Percentiles rank a stretch among this genome's conserved stretches.
phyloP scores from a whole-genome alignment of 2,888 invertebrate genomes.

The Ochropleura leucogaster region DNA sequence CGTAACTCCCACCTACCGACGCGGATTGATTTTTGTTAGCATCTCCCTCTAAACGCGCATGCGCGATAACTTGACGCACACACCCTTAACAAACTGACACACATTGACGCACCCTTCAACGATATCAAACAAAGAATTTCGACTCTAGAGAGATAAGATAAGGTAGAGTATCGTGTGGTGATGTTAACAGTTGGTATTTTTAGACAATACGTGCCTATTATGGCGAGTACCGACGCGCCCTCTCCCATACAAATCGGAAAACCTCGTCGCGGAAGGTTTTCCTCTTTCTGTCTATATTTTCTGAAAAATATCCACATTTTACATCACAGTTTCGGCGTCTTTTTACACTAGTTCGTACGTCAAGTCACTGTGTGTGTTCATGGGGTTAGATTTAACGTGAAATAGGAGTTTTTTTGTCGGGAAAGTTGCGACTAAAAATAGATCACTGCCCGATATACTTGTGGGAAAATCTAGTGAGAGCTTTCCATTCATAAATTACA shows the following conservation, averaged over 20 bases:
- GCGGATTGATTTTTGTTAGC: conserved; percentile 88
- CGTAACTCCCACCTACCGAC: conserved; percentile 87
- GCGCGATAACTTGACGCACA: conserved; percentile 82
- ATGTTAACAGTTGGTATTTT: conserved; percentile 80
- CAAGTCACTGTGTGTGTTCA: conserved; percentile 70
- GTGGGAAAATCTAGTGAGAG: conserved; percentile 78
- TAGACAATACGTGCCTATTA: conserved; percentile 87
- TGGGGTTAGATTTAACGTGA: conserved; percentile 57
- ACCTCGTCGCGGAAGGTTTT: conserved; percentile 85
- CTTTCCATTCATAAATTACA: conserved; percentile 87
- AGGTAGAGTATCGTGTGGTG: conserved; percentile 49
- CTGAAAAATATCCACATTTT: conserved; percentile 79
- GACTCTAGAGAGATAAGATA: conserved; percentile 54
- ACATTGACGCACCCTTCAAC: conserved; percentile 72
- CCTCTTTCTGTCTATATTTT: conserved; percentile 82
- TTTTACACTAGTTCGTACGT: conserved; percentile 66
- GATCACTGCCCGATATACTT: conserved; percentile 77
- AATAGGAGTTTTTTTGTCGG: conserved; percentile 55
- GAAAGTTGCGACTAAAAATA: conserved; percentile 81
- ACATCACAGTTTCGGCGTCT: conserved; percentile 71
- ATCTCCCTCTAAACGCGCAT: conserved; percentile 79
- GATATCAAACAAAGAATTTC: conserved; percentile 54
- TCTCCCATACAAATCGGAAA: conserved; percentile 88
- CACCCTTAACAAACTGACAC: conserved; percentile 68
- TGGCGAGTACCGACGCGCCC: conserved; percentile 85